A percentile compares a stretch with the other conserved stretches of the same genome.
Evolutionary conservation across 2,113 vertebrate species (phyloP).

Genomic region (Campylomormyrus tamandua): DNA sequence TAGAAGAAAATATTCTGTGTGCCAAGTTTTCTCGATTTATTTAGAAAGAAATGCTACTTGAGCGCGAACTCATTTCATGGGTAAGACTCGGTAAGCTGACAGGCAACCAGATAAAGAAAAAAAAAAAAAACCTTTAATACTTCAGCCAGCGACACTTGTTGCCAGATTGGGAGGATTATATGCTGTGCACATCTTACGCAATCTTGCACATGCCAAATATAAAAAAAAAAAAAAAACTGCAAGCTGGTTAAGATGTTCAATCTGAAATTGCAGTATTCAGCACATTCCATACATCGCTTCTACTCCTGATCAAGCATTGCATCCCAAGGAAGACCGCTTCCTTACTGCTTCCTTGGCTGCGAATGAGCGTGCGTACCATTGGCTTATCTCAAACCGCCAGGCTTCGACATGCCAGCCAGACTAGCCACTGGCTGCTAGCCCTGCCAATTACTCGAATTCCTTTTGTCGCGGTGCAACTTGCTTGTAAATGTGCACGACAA

Average conservation of each 20-base stretch:
- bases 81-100: neutral
- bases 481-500: neutral
- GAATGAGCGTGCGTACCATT: neutral
- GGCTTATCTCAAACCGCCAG: constrained; percentile 4
- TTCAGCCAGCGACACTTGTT: neutral
- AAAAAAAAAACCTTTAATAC: neutral
- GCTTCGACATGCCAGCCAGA: neutral
- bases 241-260: neutral
- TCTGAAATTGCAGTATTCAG: neutral
- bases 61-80: neutral
- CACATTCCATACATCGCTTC: neutral
- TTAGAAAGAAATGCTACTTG: neutral
- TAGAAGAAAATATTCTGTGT: neutral
- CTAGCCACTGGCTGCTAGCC: neutral
- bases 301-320: neutral
- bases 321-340: neutral
- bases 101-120: neutral
- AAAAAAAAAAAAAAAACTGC: neutral
- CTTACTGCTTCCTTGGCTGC: neutral
- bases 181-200: neutral
- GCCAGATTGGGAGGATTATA: neutral
- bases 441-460: neutral
- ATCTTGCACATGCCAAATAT: neutral
- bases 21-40: neutral
- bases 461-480: neutral